These are phyloP conservation scores for Lepidurus arcticus DNA, from an alignment of 1,140 invertebrate species.

Conservation along the genomic window DNA sequence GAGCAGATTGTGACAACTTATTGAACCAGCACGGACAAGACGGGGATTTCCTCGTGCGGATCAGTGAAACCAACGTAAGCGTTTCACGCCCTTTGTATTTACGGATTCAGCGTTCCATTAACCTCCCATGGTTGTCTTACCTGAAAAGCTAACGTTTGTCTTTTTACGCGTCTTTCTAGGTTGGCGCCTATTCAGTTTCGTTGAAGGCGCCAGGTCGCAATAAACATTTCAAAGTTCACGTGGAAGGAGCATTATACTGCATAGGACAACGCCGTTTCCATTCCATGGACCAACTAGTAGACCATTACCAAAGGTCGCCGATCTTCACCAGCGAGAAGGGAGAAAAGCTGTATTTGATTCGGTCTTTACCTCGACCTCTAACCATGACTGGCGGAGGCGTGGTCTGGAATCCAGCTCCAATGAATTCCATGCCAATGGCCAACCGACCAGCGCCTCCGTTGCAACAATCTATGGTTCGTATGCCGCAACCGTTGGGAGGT, in stretches of 20 bases:
- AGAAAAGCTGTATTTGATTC: slow-evolving; percentile 85
- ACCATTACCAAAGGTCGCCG: slow-evolving; percentile 96
- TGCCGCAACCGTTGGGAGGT: not conserved
- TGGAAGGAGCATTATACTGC: slow-evolving; percentile 86
- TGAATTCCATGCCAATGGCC: not conserved
- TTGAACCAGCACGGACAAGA: slow-evolving; percentile 90
- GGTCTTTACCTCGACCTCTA: slow-evolving; percentile 58
- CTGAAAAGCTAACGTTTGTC: slow-evolving; percentile 33
- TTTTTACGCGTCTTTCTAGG: slow-evolving; percentile 53
- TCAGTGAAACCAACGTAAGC: slow-evolving; percentile 96
- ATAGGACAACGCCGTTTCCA: slow-evolving; percentile 94
- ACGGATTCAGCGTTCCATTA: not conserved
- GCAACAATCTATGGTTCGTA: not conserved
- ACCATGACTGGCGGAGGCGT: not conserved
- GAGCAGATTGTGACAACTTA: slow-evolving; percentile 89
- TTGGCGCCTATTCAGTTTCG: slow-evolving; percentile 97
- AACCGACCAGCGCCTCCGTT: slow-evolving; percentile 6
- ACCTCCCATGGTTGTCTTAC: not conserved
- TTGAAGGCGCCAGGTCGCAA: slow-evolving; percentile 94
- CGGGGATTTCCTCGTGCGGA: slow-evolving; percentile 96
- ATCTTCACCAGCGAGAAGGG: slow-evolving; percentile 96
- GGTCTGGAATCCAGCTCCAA: not conserved
- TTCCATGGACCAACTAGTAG: slow-evolving; percentile 90
- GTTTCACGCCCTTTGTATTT: slow-evolving; percentile 4
- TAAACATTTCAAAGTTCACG: slow-evolving; percentile 98